These are phyloP conservation scores for Cyrtorhinus lividipennis DNA, from an alignment of 1,140 invertebrate species.

Conservation along the genomic window DNA sequence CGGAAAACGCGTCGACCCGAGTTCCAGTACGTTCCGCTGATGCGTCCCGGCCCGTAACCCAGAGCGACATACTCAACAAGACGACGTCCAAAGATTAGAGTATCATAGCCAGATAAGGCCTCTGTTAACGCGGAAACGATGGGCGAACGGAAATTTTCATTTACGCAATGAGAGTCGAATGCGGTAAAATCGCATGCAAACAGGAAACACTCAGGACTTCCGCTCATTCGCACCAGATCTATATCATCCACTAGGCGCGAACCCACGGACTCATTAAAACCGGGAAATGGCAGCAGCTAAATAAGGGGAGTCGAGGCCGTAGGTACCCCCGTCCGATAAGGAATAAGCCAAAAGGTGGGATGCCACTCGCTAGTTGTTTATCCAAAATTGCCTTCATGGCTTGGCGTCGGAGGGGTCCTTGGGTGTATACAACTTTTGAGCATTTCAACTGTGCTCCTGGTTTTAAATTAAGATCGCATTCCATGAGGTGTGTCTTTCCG, in stretches of 20 bases:
- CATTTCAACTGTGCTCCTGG: not conserved
- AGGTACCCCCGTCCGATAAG: not conserved
- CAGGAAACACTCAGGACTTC: not conserved
- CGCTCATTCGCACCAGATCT: not conserved
- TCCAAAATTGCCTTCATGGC: not conserved
- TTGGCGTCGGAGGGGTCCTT: not conserved
- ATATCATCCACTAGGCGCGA: not conserved
- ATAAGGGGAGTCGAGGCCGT: not conserved
- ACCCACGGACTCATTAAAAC: not conserved
- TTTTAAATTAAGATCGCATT: not conserved
- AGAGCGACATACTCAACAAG: not conserved
- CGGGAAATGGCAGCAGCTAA: not conserved
- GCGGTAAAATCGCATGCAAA: not conserved
- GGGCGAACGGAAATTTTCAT: not conserved
- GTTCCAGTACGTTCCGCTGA: not conserved
- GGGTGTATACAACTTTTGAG: not conserved
- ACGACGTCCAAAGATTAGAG: not conserved
- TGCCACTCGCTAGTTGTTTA: no score
- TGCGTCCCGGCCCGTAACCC: not conserved
- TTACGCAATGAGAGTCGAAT: not conserved
- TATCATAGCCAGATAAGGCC: not conserved
- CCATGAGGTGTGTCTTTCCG: not conserved
- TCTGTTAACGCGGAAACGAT: not conserved
- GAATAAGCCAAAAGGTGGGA: not conserved
- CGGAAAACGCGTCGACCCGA: not conserved